Conservation (phyloP, 2,888 invertebrate genomes). For the Erannis defoliaria region DNA sequence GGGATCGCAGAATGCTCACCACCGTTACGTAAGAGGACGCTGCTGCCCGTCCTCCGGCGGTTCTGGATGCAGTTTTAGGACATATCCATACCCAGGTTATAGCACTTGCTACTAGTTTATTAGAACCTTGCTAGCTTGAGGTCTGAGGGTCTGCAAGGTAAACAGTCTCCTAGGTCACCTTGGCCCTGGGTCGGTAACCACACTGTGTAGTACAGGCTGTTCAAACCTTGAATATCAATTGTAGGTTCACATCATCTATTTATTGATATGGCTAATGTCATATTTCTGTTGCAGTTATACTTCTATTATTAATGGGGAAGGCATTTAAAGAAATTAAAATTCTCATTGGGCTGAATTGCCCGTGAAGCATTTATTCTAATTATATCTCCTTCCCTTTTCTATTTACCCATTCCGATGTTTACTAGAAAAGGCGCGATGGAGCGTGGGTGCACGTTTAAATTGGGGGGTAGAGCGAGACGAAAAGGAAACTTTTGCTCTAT, state of each 20-base stretch:
- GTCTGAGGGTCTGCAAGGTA: no score
- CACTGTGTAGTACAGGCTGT: neutral
- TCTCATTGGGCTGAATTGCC: constrained; percentile 56
- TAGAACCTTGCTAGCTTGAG: no score
- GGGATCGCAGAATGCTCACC: no score
- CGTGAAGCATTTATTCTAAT: constrained; percentile 81
- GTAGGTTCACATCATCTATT: no score
- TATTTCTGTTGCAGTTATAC: neutral
- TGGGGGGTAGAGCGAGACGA: constrained; percentile 80
- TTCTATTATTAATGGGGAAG: neutral
- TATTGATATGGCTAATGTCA: neutral
- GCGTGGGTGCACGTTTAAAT: constrained; percentile 81
- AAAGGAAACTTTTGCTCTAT: constrained; percentile 64
- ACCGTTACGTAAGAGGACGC: no score
- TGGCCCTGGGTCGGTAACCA: no score
- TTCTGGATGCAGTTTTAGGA: no score
- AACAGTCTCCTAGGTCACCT: no score
- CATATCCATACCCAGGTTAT: no score
- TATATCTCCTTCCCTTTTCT: constrained; percentile 82
- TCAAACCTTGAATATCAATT: neutral
- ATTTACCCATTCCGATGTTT: constrained; percentile 83
- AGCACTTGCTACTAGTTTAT: no score
- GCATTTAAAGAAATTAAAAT: constrained; percentile 38
- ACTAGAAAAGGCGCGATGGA: constrained; percentile 80
- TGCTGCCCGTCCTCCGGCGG: no score